Evolutionary conservation across 2,113 vertebrate species (phyloP), one percentile per base, ranked within the genome.

Genomic region (Hypomesus transpacificus): DNA sequence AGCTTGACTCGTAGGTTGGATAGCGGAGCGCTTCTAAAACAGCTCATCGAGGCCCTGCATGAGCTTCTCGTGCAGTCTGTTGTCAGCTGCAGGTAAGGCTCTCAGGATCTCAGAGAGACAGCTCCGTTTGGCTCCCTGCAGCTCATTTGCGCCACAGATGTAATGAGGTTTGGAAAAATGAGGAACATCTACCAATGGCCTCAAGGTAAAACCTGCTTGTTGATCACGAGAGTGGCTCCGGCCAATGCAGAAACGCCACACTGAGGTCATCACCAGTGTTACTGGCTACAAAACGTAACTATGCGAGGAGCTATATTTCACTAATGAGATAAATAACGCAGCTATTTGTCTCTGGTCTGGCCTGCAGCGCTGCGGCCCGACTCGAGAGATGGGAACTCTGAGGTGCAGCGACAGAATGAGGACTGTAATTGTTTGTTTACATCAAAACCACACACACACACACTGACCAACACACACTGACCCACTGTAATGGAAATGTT

Each of bases 291-390:
- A 81, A 81, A 86, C 80, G 78, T 63, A 71, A 74, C 78, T 4
- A 60, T 71, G 75, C 69, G 64, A 31, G 2, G 67, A 66, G 72
- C 82, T 85, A 75, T 78, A 82, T 86, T 84, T 82, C 83, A 57
- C 80, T 87, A 84, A 87, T 85, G 81, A 89, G 82, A 84, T 80
- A 80, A 89, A 85, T 86, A 80, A 84, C 81, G 71, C 68, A 53
- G 65, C 67, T 68, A 65, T 86, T 86, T 82, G 80, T 82, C 70
- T 69, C n/a, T 60, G 71, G 76, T 74, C 77, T 70, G 75, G 81
- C 70, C 75, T 68, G 4, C 71, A 78, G 79, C 34, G 31, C 66
- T 1, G 71, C 71, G 70, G 72, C 74, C 74, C 14, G 70, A 68
- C 69, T 53, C 14, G 67, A 66, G 58, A 67, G 50, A 79, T 75